Base-by-base conservation (phyloP, 2,797 vertebrate species). In the Gymnodraco acuticeps region DNA sequence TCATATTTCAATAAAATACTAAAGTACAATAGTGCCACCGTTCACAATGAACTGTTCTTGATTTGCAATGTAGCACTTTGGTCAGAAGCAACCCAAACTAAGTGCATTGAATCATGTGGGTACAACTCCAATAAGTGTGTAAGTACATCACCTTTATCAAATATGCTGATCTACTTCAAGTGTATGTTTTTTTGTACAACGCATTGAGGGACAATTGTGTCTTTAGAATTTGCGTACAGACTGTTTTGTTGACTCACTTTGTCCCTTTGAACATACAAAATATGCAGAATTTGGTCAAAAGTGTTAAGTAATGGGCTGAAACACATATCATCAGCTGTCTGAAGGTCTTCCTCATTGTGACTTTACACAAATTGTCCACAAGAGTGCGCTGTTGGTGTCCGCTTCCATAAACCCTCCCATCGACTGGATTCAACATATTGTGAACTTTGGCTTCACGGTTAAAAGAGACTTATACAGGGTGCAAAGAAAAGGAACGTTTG, bases 301-400 rank as follows among this genome's bases (percentile, higher is more conserved):
- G 38, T 51, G 10, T 41, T 19, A 4, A 47, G 10, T 31, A 11
- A 16, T 5, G n/a, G 4, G 1, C 38, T 47, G 8, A 42, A 5
- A 27, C 27, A 27, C 27, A 27, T 17, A 16, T 53, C 27, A 73
- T 23, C 31, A 56, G 13, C 15, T 43, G 41, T 52, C 45, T 64
- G 27, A 17, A 67, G 1, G 9, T 4, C 15, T 69, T 5, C 17
- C n/a, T 67, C 12, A 33, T 59, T 19, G 45, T 48, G n/a, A 8
- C 10, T 8, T 62, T 58, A 76, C 54, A 72, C 0, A 42, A 43
- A n/a, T 1, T 23, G 48, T 73, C 81, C 87, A 92, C 73, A 65
- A 69, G 85, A 77, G 68, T 3, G 72, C 2, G 42, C 74, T 69
- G 59, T 65, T 67, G 47, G 43, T 15, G 12, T 14, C 15, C 12